Evolutionary conservation across 2,797 vertebrate species (phyloP).

Genomic region (Fringilla coelebs): DNA sequence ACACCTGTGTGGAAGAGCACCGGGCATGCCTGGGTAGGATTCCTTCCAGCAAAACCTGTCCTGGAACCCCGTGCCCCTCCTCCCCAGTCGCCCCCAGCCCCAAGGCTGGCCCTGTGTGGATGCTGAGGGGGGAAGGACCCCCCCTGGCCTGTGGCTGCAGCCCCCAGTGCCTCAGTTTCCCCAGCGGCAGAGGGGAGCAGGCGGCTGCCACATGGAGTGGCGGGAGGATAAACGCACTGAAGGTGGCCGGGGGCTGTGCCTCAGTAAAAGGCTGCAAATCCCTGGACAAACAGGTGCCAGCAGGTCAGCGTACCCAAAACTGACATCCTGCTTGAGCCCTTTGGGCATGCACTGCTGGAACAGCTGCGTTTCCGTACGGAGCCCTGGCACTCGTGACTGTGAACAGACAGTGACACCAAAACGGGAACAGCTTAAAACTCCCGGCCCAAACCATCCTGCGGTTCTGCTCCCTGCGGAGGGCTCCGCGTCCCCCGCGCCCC

Average conservation of each 20-base stretch:
- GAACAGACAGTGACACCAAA: not conserved
- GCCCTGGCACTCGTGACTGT: not conserved
- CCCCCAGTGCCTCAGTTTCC: not conserved
- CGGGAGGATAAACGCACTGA: rapidly evolving
- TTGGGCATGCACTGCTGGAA: rapidly evolving
- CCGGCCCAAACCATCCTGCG: not conserved
- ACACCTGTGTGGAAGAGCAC: not conserved
- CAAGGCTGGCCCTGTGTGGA: no score
- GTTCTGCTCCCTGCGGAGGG: not conserved
- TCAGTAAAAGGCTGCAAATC: not conserved
- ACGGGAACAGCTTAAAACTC: not conserved
- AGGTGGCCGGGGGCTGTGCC: not conserved
- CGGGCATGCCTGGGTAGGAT: rapidly evolving
- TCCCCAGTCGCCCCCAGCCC: rapidly evolving
- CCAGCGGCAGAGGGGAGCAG: not conserved
- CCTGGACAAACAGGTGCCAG: no score
- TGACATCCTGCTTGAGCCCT: rapidly evolving
- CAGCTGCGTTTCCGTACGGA: not conserved
- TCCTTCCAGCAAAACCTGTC: not conserved
- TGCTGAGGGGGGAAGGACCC: not conserved
- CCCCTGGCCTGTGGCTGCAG: not conserved
- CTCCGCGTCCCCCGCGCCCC: not conserved
- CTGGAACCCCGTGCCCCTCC: not conserved
- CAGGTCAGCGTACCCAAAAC: rapidly evolving
- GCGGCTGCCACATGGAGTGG: rapidly evolving